Evolutionary conservation across 1,140 invertebrate species (phyloP), one percentile per base, ranked within the genome.

Genomic region (Cydia pomonella): DNA sequence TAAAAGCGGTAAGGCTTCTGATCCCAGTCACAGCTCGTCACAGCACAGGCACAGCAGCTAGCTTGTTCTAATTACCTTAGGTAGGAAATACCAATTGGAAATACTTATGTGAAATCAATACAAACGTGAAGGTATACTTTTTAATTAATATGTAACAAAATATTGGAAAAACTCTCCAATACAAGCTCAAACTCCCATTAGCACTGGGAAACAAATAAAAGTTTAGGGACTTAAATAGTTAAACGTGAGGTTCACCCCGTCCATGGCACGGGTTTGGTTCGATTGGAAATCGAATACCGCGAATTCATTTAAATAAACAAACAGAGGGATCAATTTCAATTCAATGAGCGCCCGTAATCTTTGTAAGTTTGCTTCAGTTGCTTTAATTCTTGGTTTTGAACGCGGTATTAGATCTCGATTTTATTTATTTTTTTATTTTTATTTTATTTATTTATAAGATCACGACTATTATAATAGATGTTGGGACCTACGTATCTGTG

Each of bases 231-330:
- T 69, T 69, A 69, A 63, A 69, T 33, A 69, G 29, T 69, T 33
- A 66, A 66, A 38, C 16, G 64, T 38, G 64, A 18, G 29, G 18
- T 41, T 38, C 64, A 69, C 18, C n/a, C 29, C 64, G 64, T 18
- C 29, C n/a, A 16, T 10, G 27, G 6, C 25, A 18, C n/a, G n/a
- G 12, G 64, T 69, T 33, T 18, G 64, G 64, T 69, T 69, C 64
- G 29, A 18, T 33, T 69, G 64, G 64, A 38, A 69, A 69, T 33
- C 64, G 64, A 38, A 69, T 33, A 69, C 53, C 64, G 25, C 64
- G 29, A 69, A 33, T 69, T 69, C 29, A 69, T 69, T 69, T 69
- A 69, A 69, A 69, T 69, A 69, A 69, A 69, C 64, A 38, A 69
- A 69, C 29, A 38, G 29, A 69, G 16, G 64, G 64, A 69, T 69